Evolutionary conservation across 1,140 invertebrate species (phyloP).

Genomic region (Drosophila kikkawai): DNA sequence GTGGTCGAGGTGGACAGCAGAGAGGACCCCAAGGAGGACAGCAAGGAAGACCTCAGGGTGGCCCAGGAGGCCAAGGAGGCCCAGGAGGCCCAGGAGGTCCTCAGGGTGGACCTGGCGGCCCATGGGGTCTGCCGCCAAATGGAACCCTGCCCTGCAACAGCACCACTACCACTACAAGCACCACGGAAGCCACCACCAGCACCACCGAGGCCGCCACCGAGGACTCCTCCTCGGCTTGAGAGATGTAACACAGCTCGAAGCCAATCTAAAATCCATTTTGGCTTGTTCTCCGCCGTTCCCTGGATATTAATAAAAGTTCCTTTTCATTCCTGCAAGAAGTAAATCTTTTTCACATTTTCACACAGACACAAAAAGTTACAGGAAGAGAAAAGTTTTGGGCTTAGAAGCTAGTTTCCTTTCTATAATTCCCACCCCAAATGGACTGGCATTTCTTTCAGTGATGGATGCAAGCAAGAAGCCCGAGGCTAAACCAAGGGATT

Average conservation of each 20-base stretch:
- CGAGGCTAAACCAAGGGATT: constrained; percentile 27
- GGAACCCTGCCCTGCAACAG: constrained; percentile 30
- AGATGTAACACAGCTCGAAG: constrained; percentile 1
- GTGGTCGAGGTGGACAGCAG: constrained; percentile 14
- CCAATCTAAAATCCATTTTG: constrained; percentile 60
- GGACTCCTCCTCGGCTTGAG: constrained; percentile 14
- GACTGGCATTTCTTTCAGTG: neutral
- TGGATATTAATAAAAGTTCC: constrained; percentile 70
- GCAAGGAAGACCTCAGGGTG: constrained; percentile 10
- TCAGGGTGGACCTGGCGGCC: constrained; percentile 7
- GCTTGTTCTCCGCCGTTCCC: constrained; percentile 20
- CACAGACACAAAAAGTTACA: constrained; percentile 23
- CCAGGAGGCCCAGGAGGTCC: neutral
- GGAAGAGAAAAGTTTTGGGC: constrained; percentile 5
- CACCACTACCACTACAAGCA: constrained; percentile 20
- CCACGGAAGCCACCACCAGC: constrained; percentile 24
- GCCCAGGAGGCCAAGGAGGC: constrained; percentile 2
- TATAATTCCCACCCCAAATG: neutral
- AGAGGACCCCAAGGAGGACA: constrained; percentile 4
- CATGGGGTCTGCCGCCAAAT: constrained; percentile 40
- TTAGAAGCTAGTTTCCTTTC: neutral
- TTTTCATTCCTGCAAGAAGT: constrained; percentile 21
- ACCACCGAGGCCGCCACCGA: constrained; percentile 20
- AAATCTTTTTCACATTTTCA: constrained; percentile 48
- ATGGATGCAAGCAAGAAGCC: constrained; percentile 1